Evolutionary conservation across 2,888 invertebrate genomes (phyloP), one percentile per base, ranked within the genome.

Genomic region (Zaprionus obscuricornis): DNA sequence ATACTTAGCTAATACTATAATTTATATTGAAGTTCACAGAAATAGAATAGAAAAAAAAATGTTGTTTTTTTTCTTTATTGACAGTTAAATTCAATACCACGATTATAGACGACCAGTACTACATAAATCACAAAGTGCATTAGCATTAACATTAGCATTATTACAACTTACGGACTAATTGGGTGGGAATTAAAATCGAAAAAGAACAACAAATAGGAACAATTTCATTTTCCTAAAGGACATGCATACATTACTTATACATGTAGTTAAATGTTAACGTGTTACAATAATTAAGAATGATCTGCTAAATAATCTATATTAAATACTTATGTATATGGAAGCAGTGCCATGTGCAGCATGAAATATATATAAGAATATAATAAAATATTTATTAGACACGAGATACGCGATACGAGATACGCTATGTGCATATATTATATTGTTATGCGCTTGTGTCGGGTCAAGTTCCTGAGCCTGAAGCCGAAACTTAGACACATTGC

Each of bases 331-430:
- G n/a, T n/a, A n/a, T n/a, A n/a, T n/a, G n/a, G 34, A 36, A 37
- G 16, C 24, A 7, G 24, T 42, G 65, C 33, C 50, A 52, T 70
- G 56, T 69, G 70, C 47, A 55, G 51, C 70, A 74, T 71, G 50
- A 74, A 49, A 63, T 31, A 78, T 69, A 56, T 49, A 46, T 36
- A 11, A 36, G 27, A 40, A 37, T 43, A 24, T 34, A 27, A n/a
- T 37, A 16, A 16, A 57, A 50, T 45, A 42, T 46, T 43, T 58
- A 26, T 3, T 20, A 18, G 22, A 29, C 17, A n/a, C 24, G n/a
- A n/a, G n/a, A n/a, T n/a, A n/a, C n/a, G n/a, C n/a, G n/a, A n/a
- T n/a, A n/a, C n/a, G n/a, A n/a, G n/a, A n/a, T n/a, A n/a, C n/a
- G n/a, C n/a, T n/a, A n/a, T n/a, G n/a, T n/a, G n/a, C n/a, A n/a